Evolutionary conservation across 2,113 vertebrate species (phyloP).

Genomic region (Thamnaconus septentrionalis): DNA sequence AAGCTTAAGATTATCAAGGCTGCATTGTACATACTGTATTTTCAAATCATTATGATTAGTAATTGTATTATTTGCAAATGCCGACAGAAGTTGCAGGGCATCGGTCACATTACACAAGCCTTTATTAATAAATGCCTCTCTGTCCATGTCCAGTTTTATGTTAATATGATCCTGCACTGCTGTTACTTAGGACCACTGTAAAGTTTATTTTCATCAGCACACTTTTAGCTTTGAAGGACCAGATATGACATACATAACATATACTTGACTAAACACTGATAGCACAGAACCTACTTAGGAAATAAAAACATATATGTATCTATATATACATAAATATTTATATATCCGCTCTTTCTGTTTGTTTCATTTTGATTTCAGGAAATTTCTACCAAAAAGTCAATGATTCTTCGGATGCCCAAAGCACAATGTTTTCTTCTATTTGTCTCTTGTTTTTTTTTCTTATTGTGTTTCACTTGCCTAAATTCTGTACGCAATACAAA

Average conservation of each 20-base stretch:
- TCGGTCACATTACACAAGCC: constrained; percentile 37
- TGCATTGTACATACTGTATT: constrained; percentile 66
- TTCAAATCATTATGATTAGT: constrained; percentile 35
- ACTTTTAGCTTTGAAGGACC: constrained; percentile 41
- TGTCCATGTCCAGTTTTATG: constrained; percentile 56
- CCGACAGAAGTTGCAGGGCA: constrained; percentile 19
- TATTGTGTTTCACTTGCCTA: constrained; percentile 61
- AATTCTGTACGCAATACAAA: constrained; percentile 80
- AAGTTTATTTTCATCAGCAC: constrained; percentile 17
- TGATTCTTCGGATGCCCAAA: constrained; percentile 62
- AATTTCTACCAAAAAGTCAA: constrained; percentile 53
- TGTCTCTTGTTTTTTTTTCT: constrained; percentile 52
- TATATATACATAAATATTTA: no score
- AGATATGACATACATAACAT: constrained; percentile 27
- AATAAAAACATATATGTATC: no score
- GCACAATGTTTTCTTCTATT: constrained; percentile 60
- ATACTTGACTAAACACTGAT: constrained; percentile 34
- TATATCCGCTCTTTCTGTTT: neutral
- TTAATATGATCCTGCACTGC: constrained; percentile 42
- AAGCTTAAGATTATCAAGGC: constrained; percentile 33
- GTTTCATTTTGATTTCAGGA: constrained; percentile 48
- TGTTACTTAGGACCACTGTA: constrained; percentile 37
- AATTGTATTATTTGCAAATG: constrained; percentile 27
- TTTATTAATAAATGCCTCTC: constrained; percentile 37
- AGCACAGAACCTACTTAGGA: constrained; percentile 39